phyloP scores from a whole-genome alignment of 2,888 invertebrate species.

The Microctonus aethiopoides region DNA sequence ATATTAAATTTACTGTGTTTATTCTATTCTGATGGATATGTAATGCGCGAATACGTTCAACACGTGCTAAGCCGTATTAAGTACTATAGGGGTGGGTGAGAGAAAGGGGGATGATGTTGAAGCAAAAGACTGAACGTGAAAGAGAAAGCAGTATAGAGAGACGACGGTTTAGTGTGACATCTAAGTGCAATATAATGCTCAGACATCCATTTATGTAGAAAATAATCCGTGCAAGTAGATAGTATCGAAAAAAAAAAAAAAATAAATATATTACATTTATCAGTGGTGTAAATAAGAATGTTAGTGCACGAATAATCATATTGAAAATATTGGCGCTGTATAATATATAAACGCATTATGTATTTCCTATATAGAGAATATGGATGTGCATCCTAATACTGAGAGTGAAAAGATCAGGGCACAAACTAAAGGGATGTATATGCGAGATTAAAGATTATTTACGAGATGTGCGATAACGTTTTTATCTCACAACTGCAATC shows the following conservation, averaged over 20 bases:
- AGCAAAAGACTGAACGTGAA: neutral
- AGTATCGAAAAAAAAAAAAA: constrained; percentile 44
- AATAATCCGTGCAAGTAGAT: constrained; percentile 63
- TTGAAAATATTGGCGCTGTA: neutral
- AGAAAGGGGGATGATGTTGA: neutral
- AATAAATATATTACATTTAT: constrained; percentile 30
- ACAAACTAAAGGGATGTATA: constrained; percentile 28
- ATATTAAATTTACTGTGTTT: constrained; percentile 46
- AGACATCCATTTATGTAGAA: constrained; percentile 62
- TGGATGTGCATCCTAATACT: neutral
- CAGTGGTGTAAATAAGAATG: constrained; percentile 34
- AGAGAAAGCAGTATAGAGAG: neutral
- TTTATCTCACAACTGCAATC: constrained; percentile 60
- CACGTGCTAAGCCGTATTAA: constrained; percentile 52
- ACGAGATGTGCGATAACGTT: constrained; percentile 62
- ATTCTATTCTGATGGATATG: constrained; percentile 13
- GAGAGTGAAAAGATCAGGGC: constrained; percentile 18
- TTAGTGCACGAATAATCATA: constrained; percentile 14
- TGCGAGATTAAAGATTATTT: constrained; percentile 63
- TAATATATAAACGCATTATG: constrained; percentile 14
- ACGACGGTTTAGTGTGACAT: neutral
- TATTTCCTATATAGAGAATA: neutral
- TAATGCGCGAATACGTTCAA: constrained; percentile 52
- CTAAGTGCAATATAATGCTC: constrained; percentile 28
- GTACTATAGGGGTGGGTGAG: constrained; percentile 39